phyloP scores from a whole-genome alignment of 2,113 vertebrate genomes.

The Rhinogobius similis region DNA sequence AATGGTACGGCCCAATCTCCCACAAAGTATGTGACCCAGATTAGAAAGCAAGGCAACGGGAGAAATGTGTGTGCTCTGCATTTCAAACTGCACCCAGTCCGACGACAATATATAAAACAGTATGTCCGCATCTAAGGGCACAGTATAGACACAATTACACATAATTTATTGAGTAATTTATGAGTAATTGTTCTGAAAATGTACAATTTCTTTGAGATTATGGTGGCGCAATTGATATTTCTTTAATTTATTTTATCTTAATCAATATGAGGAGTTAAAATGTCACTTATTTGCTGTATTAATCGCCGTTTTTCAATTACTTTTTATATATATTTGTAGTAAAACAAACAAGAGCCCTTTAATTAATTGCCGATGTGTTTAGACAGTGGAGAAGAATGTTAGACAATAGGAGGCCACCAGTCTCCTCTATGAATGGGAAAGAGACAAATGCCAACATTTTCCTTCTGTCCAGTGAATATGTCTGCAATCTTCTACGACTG shows the following conservation, averaged over 20 bases:
- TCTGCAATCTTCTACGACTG: neutral
- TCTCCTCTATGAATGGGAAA: no score
- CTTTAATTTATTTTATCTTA: neutral
- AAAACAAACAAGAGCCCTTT: no score
- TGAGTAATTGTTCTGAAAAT: no score
- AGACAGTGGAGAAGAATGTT: no score
- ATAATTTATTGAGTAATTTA: neutral
- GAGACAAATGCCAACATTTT: constrained; percentile 8
- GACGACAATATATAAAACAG: constrained; percentile 13
- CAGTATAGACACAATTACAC: neutral
- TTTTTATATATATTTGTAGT: no score
- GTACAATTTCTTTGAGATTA: no score
- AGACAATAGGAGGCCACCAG: no score
- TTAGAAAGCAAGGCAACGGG: constrained; percentile 60
- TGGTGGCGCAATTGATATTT: no score
- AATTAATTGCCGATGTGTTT: no score
- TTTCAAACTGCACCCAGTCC: constrained; percentile 41
- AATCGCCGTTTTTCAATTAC: neutral
- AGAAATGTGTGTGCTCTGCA: constrained; percentile 50
- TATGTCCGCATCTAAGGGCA: constrained; percentile 19
- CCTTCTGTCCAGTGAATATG: constrained; percentile 8
- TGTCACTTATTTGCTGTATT: neutral
- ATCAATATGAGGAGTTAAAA: no score
- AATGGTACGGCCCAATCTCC: constrained; percentile 79
- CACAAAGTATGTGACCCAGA: constrained; percentile 80